phyloP scores from a whole-genome alignment of 1,140 invertebrate genomes.

The Papilio aristodemus region DNA sequence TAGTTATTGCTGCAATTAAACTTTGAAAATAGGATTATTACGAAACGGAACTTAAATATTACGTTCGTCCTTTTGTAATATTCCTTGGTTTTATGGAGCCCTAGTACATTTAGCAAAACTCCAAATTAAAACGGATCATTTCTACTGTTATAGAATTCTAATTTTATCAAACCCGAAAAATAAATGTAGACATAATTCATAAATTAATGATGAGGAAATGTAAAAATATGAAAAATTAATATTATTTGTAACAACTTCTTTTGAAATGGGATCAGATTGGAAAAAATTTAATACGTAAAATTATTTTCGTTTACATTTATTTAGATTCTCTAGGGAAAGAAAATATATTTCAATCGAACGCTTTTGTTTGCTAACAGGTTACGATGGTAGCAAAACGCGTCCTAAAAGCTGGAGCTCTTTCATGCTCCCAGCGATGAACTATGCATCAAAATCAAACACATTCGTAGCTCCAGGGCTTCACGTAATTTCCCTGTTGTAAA shows the following conservation, averaged over 20 bases:
- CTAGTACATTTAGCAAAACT: not conserved
- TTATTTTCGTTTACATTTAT: not conserved
- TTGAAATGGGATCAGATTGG: too few species aligned
- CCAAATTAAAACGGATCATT: not conserved
- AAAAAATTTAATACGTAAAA: too few species aligned
- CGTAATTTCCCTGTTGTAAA: conserved; percentile 73
- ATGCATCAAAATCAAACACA: conserved; percentile 77
- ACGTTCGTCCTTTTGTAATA: conserved; percentile 3
- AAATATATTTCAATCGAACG: conserved; percentile 10
- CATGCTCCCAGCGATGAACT: conserved; percentile 61
- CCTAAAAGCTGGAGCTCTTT: conserved; percentile 50
- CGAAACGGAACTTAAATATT: conserved; percentile 23
- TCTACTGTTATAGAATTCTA: not conserved
- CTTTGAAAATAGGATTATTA: conserved; percentile 63
- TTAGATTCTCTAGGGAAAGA: not conserved
- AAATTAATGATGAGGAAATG: not conserved
- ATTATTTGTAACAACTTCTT: too few species aligned
- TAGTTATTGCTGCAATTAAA: conserved; percentile 74
- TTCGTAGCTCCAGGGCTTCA: conserved; percentile 57
- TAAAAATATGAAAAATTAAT: too few species aligned
- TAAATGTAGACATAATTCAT: not conserved
- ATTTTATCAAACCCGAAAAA: not conserved
- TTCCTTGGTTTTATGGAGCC: not conserved
- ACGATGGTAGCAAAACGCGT: conserved; percentile 30
- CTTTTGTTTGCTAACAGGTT: not conserved